Percentiles rank a stretch among this genome's conserved stretches.
These are phyloP conservation scores for Grammomys surdaster DNA, from an alignment of 2,113 vertebrate species.

Conservation along the genomic window DNA sequence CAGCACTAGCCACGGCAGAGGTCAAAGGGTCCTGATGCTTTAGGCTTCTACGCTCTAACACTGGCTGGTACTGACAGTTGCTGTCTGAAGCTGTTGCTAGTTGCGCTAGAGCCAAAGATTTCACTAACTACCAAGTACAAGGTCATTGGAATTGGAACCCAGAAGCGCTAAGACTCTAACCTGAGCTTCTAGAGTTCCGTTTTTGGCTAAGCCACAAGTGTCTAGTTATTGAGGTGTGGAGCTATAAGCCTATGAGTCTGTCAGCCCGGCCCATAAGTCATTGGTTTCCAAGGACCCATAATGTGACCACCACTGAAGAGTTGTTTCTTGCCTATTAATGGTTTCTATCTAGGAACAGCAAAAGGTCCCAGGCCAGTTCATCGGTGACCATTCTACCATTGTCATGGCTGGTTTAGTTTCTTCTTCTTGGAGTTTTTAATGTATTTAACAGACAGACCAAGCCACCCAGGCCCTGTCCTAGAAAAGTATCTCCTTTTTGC, in stretches of 20 bases:
- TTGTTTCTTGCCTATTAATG: background rate
- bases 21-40: background rate
- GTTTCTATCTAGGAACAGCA: background rate
- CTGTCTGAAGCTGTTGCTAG: background rate
- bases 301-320: background rate
- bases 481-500: background rate
- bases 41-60: background rate
- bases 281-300: background rate
- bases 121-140: background rate
- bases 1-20: background rate
- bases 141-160: background rate
- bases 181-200: background rate
- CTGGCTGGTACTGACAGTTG: background rate
- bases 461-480: background rate
- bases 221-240: background rate
- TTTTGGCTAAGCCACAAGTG: background rate
- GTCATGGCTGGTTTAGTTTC: background rate
- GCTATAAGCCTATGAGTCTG: background rate
- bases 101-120: background rate
- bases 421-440: background rate
- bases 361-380: background rate
- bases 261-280: background rate
- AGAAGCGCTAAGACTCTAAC: background rate
- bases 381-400: background rate
- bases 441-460: background rate